Percentiles rank a stretch among this genome's conserved stretches.
These are phyloP conservation scores for Artibeus jamaicensis DNA, from an alignment of 2,797 vertebrate species.

Conservation along the genomic window DNA sequence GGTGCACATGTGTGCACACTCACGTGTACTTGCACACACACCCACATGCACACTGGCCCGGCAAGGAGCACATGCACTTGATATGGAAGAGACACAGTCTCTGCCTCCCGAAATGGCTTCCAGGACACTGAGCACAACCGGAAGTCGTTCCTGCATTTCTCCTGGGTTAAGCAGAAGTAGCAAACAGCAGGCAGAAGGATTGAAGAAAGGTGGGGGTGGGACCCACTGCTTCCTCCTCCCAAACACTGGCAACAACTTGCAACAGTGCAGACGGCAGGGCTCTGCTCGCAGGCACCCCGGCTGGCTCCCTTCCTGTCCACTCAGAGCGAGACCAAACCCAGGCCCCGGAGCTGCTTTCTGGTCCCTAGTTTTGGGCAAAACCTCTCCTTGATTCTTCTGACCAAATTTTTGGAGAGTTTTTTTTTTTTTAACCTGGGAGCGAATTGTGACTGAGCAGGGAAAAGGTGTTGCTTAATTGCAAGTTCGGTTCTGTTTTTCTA, in stretches of 20 bases:
- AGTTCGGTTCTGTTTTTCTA: conserved; percentile 46
- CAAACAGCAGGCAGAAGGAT: background rate
- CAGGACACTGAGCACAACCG: background rate
- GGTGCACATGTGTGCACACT: background rate
- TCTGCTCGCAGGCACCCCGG: background rate
- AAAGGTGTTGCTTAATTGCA: conserved; percentile 21
- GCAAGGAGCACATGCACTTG: background rate
- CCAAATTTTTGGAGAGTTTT: background rate
- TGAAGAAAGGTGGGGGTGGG: background rate
- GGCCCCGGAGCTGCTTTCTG: background rate
- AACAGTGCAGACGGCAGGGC: no score
- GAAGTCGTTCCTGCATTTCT: background rate
- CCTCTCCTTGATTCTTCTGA: background rate
- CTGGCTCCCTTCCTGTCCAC: background rate
- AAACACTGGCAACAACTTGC: background rate
- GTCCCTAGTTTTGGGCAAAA: background rate
- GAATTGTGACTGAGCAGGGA: background rate
- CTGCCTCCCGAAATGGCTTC: background rate
- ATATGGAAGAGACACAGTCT: background rate
- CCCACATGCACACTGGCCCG: accelerated
- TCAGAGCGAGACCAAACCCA: background rate
- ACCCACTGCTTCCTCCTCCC: background rate
- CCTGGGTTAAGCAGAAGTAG: background rate
- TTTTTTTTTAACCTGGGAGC: background rate
- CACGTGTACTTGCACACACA: accelerated